Conservation (phyloP, 2,888 invertebrate genomes). For the Acrobasis consociella region DNA sequence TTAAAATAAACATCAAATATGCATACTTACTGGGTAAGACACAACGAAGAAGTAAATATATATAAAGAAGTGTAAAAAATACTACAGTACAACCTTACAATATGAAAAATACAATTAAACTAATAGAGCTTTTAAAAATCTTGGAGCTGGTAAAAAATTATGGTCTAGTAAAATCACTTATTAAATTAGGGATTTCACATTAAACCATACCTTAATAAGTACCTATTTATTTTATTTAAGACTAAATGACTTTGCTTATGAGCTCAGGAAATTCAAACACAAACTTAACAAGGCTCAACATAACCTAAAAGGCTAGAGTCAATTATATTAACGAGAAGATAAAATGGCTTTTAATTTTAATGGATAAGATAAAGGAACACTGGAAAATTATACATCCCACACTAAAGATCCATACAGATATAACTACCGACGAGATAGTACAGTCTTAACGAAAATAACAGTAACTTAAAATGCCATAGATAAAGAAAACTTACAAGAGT, state of each 20-base stretch:
- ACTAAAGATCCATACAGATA: conserved; percentile 47
- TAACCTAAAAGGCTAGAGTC: conserved; percentile 51
- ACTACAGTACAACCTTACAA: background rate
- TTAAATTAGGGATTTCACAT: background rate
- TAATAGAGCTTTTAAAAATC: conserved; percentile 1
- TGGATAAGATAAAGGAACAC: conserved; percentile 45
- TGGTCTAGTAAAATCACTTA: background rate
- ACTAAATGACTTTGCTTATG: conserved; percentile 48
- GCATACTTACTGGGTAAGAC: background rate
- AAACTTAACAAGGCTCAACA: conserved; percentile 58
- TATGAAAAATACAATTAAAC: background rate
- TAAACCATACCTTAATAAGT: background rate
- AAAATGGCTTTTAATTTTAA: conserved; percentile 36
- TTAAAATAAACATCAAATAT: background rate
- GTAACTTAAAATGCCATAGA: conserved; percentile 54
- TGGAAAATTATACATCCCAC: conserved; percentile 47
- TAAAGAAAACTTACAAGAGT: conserved; percentile 40
- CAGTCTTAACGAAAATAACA: conserved; percentile 62
- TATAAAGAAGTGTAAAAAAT: background rate
- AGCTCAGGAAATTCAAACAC: conserved; percentile 57
- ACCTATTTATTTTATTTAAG: background rate
- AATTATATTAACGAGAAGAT: conserved; percentile 40
- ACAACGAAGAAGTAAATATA: background rate
- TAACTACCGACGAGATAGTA: conserved; percentile 47
- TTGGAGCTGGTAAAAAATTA: background rate